These are phyloP conservation scores for Sorex fumeus DNA, from an alignment of 2,113 vertebrate genomes.

Conservation along the genomic window DNA sequence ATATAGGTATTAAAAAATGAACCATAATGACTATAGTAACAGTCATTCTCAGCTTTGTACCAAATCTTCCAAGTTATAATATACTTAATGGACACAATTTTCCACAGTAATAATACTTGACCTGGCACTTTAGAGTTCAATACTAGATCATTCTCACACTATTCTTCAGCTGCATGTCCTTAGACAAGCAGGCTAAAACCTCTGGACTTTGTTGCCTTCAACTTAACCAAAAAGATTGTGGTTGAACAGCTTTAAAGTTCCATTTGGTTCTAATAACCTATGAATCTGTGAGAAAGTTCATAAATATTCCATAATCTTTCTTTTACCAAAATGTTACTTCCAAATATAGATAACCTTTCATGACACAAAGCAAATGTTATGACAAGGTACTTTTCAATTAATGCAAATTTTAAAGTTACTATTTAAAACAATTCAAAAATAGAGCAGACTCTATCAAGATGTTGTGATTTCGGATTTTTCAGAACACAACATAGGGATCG, in stretches of 20 bases:
- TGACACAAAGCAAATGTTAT: constrained; percentile 86
- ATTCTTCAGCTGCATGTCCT: constrained; percentile 44
- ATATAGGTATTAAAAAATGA: background rate
- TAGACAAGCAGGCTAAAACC: constrained; percentile 64
- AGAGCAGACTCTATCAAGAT: constrained; percentile 81
- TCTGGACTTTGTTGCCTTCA: constrained; percentile 49
- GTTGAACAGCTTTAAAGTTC: constrained; percentile 61
- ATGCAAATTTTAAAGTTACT: constrained; percentile 84
- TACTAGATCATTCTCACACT: background rate
- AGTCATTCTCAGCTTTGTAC: background rate
- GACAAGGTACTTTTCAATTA: constrained; percentile 85
- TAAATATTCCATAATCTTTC: constrained; percentile 84
- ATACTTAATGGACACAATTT: background rate
- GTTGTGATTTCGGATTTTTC: constrained; percentile 82
- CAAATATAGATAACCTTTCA: constrained; percentile 86
- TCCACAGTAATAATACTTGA: background rate
- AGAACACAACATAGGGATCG: constrained; percentile 74
- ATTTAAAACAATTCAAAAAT: constrained; percentile 86
- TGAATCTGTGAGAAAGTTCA: constrained; percentile 79
- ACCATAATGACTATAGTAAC: background rate
- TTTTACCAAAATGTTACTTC: constrained; percentile 84
- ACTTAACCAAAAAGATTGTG: constrained; percentile 67
- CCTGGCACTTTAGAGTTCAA: background rate
- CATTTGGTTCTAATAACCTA: constrained; percentile 75
- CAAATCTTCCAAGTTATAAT: background rate